Conservation (phyloP, 2,888 invertebrate species). For the Calameuta filiformis region DNA sequence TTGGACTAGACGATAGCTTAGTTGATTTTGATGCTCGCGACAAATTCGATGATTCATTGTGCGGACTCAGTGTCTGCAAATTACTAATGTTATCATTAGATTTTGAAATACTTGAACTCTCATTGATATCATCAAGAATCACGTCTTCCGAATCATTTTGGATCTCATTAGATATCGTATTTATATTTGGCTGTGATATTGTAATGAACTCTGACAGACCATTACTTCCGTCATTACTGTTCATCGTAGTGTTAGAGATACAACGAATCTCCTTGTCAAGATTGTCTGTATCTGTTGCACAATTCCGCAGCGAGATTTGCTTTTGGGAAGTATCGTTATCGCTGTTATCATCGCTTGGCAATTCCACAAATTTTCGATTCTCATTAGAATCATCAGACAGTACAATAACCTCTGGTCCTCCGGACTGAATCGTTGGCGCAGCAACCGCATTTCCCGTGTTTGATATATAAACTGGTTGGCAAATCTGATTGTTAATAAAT, state of each 20-base stretch:
- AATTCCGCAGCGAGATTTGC: neutral
- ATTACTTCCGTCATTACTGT: neutral
- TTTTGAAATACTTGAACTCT: neutral
- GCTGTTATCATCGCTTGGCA: neutral
- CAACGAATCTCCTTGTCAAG: neutral
- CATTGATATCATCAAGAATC: neutral
- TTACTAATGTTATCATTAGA: neutral
- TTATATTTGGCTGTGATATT: neutral
- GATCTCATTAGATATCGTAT: neutral
- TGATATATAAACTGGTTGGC: neutral
- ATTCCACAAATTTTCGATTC: neutral
- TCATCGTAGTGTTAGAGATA: neutral
- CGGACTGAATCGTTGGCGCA: neutral
- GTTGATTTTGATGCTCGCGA: neutral
- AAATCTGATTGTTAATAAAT: neutral
- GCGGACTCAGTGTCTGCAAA: neutral
- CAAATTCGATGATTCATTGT: neutral
- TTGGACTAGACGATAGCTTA: neutral
- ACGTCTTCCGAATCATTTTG: neutral
- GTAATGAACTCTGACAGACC: neutral
- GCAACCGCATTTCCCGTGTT: neutral
- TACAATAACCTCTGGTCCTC: neutral
- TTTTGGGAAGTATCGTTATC: neutral
- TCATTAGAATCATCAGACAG: neutral
- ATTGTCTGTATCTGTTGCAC: neutral